These are phyloP conservation scores for Cephus spinipes DNA, from an alignment of 2,888 invertebrate genomes.

Conservation along the genomic window DNA sequence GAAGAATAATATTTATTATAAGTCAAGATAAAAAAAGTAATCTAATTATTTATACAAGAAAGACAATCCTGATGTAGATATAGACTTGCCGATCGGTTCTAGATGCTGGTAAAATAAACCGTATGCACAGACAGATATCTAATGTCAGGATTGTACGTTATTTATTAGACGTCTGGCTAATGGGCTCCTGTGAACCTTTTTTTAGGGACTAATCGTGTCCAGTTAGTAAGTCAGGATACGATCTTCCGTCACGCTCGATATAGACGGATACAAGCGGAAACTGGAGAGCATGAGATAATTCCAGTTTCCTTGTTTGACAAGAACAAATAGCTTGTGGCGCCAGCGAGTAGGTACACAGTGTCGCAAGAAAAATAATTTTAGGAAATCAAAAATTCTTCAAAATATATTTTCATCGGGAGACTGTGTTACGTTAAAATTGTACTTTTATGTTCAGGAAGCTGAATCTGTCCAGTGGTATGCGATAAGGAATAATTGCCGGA, in stretches of 20 bases:
- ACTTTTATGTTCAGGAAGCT: background rate
- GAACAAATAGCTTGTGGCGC: background rate
- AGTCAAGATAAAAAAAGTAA: background rate
- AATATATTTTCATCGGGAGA: background rate
- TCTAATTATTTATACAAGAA: background rate
- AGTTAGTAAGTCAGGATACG: background rate
- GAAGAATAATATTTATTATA: background rate
- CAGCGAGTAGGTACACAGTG: background rate
- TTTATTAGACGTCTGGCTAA: constrained; percentile 5
- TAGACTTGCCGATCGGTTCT: background rate
- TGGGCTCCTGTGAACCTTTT: background rate
- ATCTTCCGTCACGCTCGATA: background rate
- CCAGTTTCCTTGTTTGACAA: background rate
- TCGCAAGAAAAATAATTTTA: background rate
- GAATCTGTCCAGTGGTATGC: background rate
- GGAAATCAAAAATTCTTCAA: background rate
- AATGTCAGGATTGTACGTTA: background rate
- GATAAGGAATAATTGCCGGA: background rate
- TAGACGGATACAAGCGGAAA: background rate
- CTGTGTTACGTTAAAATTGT: background rate
- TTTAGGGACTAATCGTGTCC: background rate
- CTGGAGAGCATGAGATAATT: background rate
- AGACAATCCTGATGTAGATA: background rate
- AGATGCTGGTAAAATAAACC: background rate
- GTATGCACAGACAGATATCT: background rate